A percentile compares a stretch with the other conserved stretches of the same genome.
Conservation (phyloP, 2,888 invertebrate species). For the Meandrusa payeni region DNA sequence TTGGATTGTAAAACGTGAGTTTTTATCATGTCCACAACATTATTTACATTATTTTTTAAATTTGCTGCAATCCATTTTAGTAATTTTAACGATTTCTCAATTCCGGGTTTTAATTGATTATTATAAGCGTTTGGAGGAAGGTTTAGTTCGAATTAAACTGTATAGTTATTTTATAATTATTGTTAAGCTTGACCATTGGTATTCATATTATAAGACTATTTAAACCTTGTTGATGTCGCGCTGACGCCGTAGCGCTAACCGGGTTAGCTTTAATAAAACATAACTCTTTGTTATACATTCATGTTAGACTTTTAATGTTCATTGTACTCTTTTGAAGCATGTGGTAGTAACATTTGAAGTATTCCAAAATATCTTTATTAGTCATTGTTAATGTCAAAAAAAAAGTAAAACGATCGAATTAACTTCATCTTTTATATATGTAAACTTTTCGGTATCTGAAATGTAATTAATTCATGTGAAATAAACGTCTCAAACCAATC, state of each 20-base stretch:
- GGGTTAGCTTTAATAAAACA: constrained; percentile 1
- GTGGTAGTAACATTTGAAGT: too few relatives aligned
- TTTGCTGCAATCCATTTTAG: too few relatives aligned
- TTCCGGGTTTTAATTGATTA: not conserved
- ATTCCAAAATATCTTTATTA: too few relatives aligned
- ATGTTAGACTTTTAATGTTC: constrained; percentile 14
- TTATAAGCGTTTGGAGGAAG: constrained; percentile 3
- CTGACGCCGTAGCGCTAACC: not conserved
- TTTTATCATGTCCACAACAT: too few relatives aligned
- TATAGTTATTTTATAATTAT: constrained; percentile 7
- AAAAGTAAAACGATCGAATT: too few relatives aligned
- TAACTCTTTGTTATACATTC: constrained; percentile 5
- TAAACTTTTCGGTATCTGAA: constrained; percentile 19
- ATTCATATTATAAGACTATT: constrained; percentile 3
- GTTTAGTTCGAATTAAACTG: constrained; percentile 8
- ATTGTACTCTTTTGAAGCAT: constrained; percentile 9
- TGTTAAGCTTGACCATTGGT: constrained; percentile 4
- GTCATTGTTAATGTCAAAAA: too few relatives aligned
- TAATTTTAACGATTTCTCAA: too few relatives aligned
- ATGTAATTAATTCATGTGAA: constrained; percentile 23
- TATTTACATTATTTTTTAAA: too few relatives aligned
- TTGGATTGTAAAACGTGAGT: too few relatives aligned
- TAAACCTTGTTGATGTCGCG: not conserved
- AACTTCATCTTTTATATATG: too few relatives aligned
- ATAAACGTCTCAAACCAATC: constrained; percentile 23